A percentile compares a stretch with the other conserved stretches of the same genome.
These are phyloP conservation scores for Craseonycteris thonglongyai DNA, from an alignment of 2,113 vertebrate species.

Conservation along the genomic window DNA sequence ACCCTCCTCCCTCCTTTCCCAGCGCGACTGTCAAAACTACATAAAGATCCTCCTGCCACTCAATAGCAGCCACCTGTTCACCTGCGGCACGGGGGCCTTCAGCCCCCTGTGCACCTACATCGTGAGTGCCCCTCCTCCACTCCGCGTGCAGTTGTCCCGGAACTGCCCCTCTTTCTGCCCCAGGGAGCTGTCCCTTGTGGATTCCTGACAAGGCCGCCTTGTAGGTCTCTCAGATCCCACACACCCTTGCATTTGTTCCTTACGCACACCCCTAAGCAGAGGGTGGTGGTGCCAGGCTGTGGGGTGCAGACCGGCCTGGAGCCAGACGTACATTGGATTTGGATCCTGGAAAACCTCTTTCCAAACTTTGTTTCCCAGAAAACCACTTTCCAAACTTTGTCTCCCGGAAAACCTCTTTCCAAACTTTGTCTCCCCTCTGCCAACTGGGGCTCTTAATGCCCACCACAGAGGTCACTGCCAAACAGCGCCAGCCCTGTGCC, in stretches of 20 bases:
- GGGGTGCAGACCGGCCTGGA: background rate
- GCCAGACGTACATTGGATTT: background rate
- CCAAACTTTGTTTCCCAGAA: background rate
- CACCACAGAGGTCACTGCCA: rapidly evolving
- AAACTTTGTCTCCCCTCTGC: background rate
- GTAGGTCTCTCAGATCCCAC: background rate
- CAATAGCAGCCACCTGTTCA: slow-evolving; percentile 91
- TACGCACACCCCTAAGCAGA: background rate
- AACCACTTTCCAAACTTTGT: background rate
- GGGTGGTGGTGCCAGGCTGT: background rate
- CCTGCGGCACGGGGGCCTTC: slow-evolving; percentile 95
- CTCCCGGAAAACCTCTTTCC: background rate
- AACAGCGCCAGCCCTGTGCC: rapidly evolving
- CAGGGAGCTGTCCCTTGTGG: background rate
- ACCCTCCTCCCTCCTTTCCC: background rate
- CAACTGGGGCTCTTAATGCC: background rate
- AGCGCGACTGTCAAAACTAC: slow-evolving; percentile 98
- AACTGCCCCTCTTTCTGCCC: no score
- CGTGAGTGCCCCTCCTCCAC: slow-evolving; percentile 79
- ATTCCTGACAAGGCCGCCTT: background rate
- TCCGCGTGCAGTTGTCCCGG: background rate
- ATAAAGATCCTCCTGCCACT: slow-evolving; percentile 92
- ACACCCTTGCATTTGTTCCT: background rate
- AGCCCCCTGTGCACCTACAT: slow-evolving; percentile 93
- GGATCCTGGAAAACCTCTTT: background rate